Conservation (phyloP, 2,888 invertebrate genomes). For the Gymnocheta viridis region DNA sequence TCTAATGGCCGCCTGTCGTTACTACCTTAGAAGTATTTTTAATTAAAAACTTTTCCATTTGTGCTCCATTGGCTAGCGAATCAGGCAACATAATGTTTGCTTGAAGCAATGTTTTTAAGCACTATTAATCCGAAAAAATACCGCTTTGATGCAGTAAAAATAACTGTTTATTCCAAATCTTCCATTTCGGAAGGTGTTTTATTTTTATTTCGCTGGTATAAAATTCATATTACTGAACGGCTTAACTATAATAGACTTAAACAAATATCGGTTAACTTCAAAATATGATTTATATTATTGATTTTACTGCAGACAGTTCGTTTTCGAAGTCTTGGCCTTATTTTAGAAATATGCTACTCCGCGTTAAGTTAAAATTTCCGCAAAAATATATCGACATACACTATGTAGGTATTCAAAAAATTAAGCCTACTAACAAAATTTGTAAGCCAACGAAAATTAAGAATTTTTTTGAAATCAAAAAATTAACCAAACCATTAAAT, state of each 20-base stretch:
- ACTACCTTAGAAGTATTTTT: too few relatives aligned
- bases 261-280: neutral
- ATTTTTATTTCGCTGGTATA: neutral
- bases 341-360: neutral
- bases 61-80: too few relatives aligned
- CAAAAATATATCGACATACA: neutral
- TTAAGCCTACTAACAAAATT: neutral
- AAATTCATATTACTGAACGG: neutral
- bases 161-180: too few relatives aligned
- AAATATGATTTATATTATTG: neutral
- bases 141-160: too few relatives aligned
- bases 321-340: neutral
- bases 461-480: neutral
- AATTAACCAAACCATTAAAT: neutral
- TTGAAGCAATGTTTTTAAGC: too few relatives aligned
- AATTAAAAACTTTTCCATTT: too few relatives aligned
- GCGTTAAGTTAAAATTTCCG: neutral
- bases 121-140: too few relatives aligned
- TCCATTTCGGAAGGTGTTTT: too few relatives aligned
- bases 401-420: neutral
- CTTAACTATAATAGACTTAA: constrained; percentile 42
- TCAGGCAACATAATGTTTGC: too few relatives aligned
- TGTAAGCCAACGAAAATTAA: neutral
- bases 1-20: too few relatives aligned
- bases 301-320: neutral